Percentiles rank a stretch among this genome's conserved stretches.
Conservation (phyloP, 1,140 invertebrate species). For the Portunus trituberculatus region DNA sequence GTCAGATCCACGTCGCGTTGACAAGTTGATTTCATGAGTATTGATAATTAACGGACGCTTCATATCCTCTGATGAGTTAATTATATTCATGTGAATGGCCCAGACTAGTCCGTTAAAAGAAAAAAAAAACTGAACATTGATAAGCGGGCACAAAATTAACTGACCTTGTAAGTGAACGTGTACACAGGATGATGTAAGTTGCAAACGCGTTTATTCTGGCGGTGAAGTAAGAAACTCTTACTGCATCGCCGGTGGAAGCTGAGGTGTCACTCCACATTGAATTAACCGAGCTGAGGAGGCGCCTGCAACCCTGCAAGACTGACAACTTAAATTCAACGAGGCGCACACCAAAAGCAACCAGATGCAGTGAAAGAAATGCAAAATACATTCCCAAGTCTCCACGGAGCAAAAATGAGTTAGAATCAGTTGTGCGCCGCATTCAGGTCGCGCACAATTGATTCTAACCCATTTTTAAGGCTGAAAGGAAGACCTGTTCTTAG, state of each 20-base stretch:
- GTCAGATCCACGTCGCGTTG: no score
- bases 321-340: neutral
- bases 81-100: neutral
- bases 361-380: neutral
- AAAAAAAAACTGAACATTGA: neutral
- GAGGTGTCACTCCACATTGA: neutral
- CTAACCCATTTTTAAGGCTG: no score
- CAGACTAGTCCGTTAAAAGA: neutral
- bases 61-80: neutral
- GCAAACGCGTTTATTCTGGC: neutral
- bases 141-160: neutral
- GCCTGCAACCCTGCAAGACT: neutral
- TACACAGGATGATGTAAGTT: neutral
- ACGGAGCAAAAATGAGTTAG: no score
- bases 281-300: neutral
- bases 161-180: neutral
- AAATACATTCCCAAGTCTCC: no score
- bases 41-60: neutral
- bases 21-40: neutral
- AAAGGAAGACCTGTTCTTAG: no score
- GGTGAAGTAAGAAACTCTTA: neutral
- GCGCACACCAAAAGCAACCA: neutral
- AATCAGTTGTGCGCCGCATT: no score
- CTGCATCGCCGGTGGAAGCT: neutral
- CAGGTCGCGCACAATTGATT: no score